Conservation (phyloP, 2,888 invertebrate species). For the Podabrus alpinus region DNA sequence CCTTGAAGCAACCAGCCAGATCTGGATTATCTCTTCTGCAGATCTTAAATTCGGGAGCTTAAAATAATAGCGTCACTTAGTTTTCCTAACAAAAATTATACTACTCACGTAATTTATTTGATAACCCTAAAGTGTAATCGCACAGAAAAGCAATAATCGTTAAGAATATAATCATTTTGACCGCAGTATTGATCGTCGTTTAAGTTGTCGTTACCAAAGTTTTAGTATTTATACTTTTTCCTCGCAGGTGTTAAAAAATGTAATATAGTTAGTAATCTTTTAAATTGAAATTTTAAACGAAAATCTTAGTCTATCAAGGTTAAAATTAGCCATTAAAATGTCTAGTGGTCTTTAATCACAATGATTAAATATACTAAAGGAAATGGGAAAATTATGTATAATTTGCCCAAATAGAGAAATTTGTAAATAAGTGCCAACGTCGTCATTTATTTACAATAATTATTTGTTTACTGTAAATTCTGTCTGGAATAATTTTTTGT, state of each 20-base stretch:
- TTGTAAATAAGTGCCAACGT: not conserved
- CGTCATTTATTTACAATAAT: not conserved
- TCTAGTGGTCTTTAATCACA: not conserved
- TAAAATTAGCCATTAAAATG: not conserved
- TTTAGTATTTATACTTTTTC: not conserved
- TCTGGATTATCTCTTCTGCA: constrained; percentile 3
- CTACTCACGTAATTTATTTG: not conserved
- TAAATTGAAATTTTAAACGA: not conserved
- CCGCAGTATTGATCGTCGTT: not conserved
- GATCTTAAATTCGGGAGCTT: constrained; percentile 9
- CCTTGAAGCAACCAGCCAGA: constrained; percentile 7
- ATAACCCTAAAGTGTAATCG: not conserved
- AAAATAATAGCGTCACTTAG: not conserved
- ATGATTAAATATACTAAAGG: not conserved
- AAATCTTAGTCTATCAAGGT: not conserved
- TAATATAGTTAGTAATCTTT: not conserved
- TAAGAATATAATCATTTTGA: not conserved
- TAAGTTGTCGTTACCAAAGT: not conserved
- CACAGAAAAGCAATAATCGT: not conserved
- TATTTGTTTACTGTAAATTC: no score
- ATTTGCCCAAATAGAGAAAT: not conserved
- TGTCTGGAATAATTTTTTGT: no score
- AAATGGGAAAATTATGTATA: not conserved
- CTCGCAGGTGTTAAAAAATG: not conserved
- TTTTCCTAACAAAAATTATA: not conserved